phyloP scores from a whole-genome alignment of 2,888 invertebrate species.

The Cosmopolites sordidus region DNA sequence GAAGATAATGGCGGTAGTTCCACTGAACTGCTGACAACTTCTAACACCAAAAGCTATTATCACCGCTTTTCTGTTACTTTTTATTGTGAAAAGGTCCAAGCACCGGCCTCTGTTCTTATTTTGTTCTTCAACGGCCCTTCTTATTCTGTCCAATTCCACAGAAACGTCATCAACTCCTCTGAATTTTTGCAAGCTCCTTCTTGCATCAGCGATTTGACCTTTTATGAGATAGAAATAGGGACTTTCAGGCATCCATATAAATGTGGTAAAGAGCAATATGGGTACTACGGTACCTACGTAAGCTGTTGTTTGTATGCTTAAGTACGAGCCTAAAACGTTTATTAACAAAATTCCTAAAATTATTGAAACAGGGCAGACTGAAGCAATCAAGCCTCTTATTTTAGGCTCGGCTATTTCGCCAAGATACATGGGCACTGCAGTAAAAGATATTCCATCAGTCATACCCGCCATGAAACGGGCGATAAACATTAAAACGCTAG shows the following conservation, averaged over 20 bases:
- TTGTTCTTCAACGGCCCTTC: slow-evolving; percentile 40
- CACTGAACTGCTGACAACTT: slow-evolving; percentile 54
- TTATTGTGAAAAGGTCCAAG: slow-evolving; percentile 54
- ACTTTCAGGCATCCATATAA: slow-evolving; percentile 57
- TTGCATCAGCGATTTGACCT: slow-evolving; percentile 48
- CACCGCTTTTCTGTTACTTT: slow-evolving; percentile 60
- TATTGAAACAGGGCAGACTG: slow-evolving; percentile 55
- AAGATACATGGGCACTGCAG: slow-evolving; percentile 56
- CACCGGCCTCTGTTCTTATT: slow-evolving; percentile 54
- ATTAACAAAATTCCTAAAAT: slow-evolving; percentile 54
- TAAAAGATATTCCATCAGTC: slow-evolving; percentile 49
- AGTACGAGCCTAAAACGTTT: slow-evolving; percentile 48
- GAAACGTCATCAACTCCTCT: slow-evolving; percentile 51
- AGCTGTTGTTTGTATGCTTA: slow-evolving; percentile 52
- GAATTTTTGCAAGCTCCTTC: slow-evolving; percentile 49
- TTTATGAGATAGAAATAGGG: slow-evolving; percentile 52
- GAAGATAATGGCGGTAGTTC: slow-evolving; percentile 59
- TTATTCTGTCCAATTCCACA: slow-evolving; percentile 40
- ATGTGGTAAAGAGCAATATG: slow-evolving; percentile 48
- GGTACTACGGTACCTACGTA: slow-evolving; percentile 50
- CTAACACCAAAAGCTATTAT: slow-evolving; percentile 57
- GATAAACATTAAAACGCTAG: slow-evolving; percentile 54
- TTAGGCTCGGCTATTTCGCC: slow-evolving; percentile 57
- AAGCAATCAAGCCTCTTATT: slow-evolving; percentile 55
- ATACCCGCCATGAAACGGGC: slow-evolving; percentile 57